A percentile compares a stretch with the other conserved stretches of the same genome.
phyloP scores from a whole-genome alignment of 2,113 vertebrate genomes.

The Ceyx margarethae region DNA sequence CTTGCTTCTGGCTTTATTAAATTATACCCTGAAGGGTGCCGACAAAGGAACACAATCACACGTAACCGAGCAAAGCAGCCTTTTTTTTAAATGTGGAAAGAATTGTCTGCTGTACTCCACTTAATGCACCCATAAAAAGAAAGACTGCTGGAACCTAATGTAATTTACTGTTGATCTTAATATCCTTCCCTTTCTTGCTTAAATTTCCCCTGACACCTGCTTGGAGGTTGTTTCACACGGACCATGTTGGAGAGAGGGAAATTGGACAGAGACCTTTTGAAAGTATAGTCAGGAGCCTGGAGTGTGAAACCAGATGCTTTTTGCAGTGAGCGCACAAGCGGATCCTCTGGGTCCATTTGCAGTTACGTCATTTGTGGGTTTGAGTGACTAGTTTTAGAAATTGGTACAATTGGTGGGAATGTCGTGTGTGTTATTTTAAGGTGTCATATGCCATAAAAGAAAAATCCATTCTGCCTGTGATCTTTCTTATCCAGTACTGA shows the following conservation, averaged over 20 bases:
- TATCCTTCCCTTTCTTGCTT: constrained; percentile 47
- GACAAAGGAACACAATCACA: constrained; percentile 52
- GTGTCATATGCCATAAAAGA: constrained; percentile 8
- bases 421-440: neutral
- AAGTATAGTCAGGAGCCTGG: neutral
- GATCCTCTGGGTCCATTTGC: neutral
- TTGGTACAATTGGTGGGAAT: constrained; percentile 48
- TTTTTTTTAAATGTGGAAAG: neutral
- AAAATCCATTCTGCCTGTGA: constrained; percentile 35
- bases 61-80: neutral
- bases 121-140: neutral
- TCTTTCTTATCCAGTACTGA: constrained; percentile 41
- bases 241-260: neutral
- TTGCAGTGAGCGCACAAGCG: neutral
- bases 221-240: constrained; percentile 27
- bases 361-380: constrained; percentile 5
- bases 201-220: constrained; percentile 58
- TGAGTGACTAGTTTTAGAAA: constrained; percentile 47
- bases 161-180: constrained; percentile 41
- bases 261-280: constrained; percentile 40
- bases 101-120: neutral
- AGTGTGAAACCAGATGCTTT: constrained; percentile 45
- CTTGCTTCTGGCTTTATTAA: constrained; percentile 69
- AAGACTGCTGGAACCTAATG: constrained; percentile 3
- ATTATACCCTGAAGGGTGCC: constrained; percentile 61